Conservation (phyloP, 2,888 invertebrate species). For the Xestia xanthographa region DNA sequence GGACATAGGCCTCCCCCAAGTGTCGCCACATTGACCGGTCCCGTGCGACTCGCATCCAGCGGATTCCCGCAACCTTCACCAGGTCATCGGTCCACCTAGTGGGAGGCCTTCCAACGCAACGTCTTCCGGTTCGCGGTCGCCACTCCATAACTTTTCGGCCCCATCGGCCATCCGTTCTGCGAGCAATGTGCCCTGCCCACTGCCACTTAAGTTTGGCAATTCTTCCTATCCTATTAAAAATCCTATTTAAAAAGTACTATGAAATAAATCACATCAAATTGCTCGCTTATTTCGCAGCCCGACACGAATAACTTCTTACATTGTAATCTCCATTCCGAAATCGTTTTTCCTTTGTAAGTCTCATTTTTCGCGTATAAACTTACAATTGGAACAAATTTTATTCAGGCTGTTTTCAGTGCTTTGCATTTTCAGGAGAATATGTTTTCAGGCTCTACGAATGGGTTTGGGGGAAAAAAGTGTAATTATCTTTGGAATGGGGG, state of each 20-base stretch:
- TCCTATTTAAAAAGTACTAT: background rate
- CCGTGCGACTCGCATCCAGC: too few relatives aligned
- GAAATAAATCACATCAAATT: slow-evolving; percentile 17
- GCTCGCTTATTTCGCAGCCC: slow-evolving; percentile 36
- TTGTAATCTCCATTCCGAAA: slow-evolving; percentile 67
- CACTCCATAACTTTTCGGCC: too few relatives aligned
- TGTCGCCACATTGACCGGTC: too few relatives aligned
- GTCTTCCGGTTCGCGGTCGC: too few relatives aligned
- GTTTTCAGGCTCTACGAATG: slow-evolving; percentile 34
- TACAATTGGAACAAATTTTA: slow-evolving; percentile 59
- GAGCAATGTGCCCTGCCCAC: too few relatives aligned
- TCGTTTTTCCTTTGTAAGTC: slow-evolving; percentile 67
- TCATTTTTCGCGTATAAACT: slow-evolving; percentile 62
- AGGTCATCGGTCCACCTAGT: too few relatives aligned
- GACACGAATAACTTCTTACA: slow-evolving; percentile 60
- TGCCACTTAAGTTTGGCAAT: too few relatives aligned
- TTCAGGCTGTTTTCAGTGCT: slow-evolving; percentile 52
- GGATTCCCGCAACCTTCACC: too few relatives aligned
- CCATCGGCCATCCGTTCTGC: too few relatives aligned
- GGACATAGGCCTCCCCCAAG: too few relatives aligned
- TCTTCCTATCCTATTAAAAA: too few relatives aligned
- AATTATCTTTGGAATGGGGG: slow-evolving; percentile 22
- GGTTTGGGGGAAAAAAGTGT: slow-evolving; percentile 10
- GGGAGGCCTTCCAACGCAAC: too few relatives aligned
- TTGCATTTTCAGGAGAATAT: slow-evolving; percentile 49